phyloP scores from a whole-genome alignment of 2,113 vertebrate species.

The Poicephalus gulielmi region DNA sequence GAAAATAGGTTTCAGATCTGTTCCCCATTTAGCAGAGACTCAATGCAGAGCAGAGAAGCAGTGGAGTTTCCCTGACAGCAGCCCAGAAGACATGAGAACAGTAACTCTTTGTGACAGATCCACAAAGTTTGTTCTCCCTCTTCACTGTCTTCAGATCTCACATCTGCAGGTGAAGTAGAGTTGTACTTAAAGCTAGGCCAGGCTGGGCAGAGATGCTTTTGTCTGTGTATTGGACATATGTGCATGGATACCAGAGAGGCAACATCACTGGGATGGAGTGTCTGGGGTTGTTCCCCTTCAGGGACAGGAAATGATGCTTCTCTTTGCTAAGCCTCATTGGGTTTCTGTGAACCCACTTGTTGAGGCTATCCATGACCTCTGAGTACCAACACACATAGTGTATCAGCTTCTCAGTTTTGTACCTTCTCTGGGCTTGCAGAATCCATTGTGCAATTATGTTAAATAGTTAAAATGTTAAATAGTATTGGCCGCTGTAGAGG shows the following conservation, averaged over 20 bases:
- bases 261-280: fast-evolving
- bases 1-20: background rate
- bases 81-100: background rate
- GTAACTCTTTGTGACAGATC: background rate
- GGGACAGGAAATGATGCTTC: background rate
- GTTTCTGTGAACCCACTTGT: background rate
- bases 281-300: fast-evolving
- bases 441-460: background rate
- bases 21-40: background rate
- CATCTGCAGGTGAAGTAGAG: background rate
- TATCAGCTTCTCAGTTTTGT: background rate
- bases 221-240: background rate
- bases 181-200: background rate
- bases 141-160: background rate
- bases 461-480: background rate
- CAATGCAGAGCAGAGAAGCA: background rate
- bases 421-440: background rate
- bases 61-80: background rate
- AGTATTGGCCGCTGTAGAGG: fast-evolving
- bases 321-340: background rate
- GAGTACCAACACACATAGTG: background rate
- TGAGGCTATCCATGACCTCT: fast-evolving
- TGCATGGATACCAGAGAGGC: background rate
- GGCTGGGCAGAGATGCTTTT: background rate
- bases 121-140: background rate